Conservation (phyloP, 2,888 invertebrate species). For the Fissipunctia ypsillon region DNA sequence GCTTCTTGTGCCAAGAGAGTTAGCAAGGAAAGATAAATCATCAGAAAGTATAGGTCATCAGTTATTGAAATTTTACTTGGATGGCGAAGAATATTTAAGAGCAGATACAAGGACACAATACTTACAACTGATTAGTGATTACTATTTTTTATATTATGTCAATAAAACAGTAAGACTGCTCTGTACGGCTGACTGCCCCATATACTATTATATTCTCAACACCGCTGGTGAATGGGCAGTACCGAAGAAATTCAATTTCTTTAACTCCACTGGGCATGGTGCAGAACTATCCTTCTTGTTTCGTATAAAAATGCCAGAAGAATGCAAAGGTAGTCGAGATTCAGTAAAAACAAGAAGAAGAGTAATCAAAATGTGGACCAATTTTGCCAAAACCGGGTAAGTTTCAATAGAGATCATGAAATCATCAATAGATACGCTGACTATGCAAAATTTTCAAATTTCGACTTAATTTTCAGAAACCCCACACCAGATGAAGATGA, state of each 20-base stretch:
- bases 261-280: constrained; percentile 81
- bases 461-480: constrained; percentile 76
- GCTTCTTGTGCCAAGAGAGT: constrained; percentile 79
- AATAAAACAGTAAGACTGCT: constrained; percentile 83
- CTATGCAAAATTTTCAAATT: neutral
- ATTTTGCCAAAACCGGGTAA: constrained; percentile 89
- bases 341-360: constrained; percentile 79
- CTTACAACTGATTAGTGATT: constrained; percentile 84
- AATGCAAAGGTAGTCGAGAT: constrained; percentile 81
- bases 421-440: neutral
- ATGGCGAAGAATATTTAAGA: constrained; percentile 75
- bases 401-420: constrained; percentile 27
- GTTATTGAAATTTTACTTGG: constrained; percentile 82
- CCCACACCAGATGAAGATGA: constrained; percentile 85
- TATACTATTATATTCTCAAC: constrained; percentile 84
- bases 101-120: constrained; percentile 81
- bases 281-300: constrained; percentile 85
- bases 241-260: constrained; percentile 73
- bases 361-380: constrained; percentile 87
- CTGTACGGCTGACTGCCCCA: constrained; percentile 74
- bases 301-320: constrained; percentile 73
- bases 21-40: constrained; percentile 73
- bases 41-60: constrained; percentile 80
- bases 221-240: constrained; percentile 82
- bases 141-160: constrained; percentile 83